Evolutionary conservation across 2,797 vertebrate genomes (phyloP), one percentile per base, ranked within the genome.

Genomic region (Myiothlypis coronata): DNA sequence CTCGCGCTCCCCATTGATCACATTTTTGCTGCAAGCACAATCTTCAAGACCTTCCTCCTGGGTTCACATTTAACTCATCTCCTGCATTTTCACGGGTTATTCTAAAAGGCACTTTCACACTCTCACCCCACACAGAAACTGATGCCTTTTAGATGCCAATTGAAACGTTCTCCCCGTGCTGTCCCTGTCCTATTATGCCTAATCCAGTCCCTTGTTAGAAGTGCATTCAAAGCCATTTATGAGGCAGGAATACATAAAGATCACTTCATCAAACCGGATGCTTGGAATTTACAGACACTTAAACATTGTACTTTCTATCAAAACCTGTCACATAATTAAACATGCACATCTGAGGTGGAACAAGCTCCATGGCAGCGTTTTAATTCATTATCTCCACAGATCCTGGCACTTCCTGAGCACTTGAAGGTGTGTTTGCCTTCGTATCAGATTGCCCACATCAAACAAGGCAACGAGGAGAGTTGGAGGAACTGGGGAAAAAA

Each of bases 161-260:
- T 90, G 87, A 90, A 83, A 65, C 67, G 32, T 65, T 84, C 80
- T 72, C 80, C 72, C 80, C 20, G 57, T 84, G 76, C 78, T 68
- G 83, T 82, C 76, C 85, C 83, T 82, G 55, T 77, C 87, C 95
- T 91, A 92, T 93, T 95, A 86, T 59, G 43, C 72, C 69, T 79
- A 79, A 85, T 47, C 52, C 87, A 87, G 89, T 34, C 86, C 71
- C 90, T 68, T 56, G 86, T 97, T 94, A 90, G 91, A 65, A 81
- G 86, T 18, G 34, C 81, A 80, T 94, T 96, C 95, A 96, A 94
- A 96, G 86, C 85, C 91, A 65, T 93, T 97, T 94, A 82, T 44
- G 88, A 94, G 94, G 77, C 81, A 91, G 41, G 86, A 96, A 96
- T 96, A 96, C 94, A 92, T 80, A 94, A 97, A 96, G 96, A 95